These are phyloP conservation scores for Erithacus rubecula DNA, from an alignment of 2,797 vertebrate genomes.

Conservation along the genomic window DNA sequence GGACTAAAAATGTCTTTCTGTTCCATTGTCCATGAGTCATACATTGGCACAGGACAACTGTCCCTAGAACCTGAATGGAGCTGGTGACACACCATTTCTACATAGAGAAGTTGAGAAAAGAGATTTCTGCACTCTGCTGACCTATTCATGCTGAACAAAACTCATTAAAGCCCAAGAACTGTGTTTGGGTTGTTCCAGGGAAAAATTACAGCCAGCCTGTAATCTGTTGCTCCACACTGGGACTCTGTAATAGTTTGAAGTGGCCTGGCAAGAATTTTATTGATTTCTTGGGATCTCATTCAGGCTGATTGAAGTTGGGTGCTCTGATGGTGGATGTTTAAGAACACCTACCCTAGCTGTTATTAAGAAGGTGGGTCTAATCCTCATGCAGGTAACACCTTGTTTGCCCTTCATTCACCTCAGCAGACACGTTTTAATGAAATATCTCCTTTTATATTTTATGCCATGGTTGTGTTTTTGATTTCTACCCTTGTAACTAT, in stretches of 20 bases:
- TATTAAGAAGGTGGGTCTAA: slow-evolving; percentile 34
- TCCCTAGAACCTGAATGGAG: neutral
- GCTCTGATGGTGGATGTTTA: slow-evolving; percentile 4
- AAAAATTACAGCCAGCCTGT: slow-evolving; percentile 11
- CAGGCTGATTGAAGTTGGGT: slow-evolving; percentile 33
- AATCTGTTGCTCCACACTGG: neutral
- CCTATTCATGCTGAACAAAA: slow-evolving; percentile 29
- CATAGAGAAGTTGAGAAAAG: neutral
- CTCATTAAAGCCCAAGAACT: slow-evolving; percentile 7
- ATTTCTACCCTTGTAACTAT: neutral
- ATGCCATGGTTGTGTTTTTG: neutral
- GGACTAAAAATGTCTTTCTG: neutral
- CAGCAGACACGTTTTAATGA: slow-evolving; percentile 34
- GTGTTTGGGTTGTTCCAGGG: slow-evolving; percentile 23
- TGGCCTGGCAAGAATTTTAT: slow-evolving; percentile 34
- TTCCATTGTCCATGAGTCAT: neutral
- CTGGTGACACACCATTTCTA: neutral
- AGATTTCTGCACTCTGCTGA: neutral
- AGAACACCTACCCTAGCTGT: neutral
- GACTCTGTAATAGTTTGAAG: slow-evolving; percentile 26
- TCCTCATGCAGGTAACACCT: neutral
- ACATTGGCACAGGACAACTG: neutral
- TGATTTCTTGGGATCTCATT: slow-evolving; percentile 61
- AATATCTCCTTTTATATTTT: slow-evolving; percentile 9
- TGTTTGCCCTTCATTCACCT: slow-evolving; percentile 42